A percentile compares a stretch with the other conserved stretches of the same genome.
Evolutionary conservation across 2,113 vertebrate genomes (phyloP).

Genomic region (Rhinopithecus roxellana): DNA sequence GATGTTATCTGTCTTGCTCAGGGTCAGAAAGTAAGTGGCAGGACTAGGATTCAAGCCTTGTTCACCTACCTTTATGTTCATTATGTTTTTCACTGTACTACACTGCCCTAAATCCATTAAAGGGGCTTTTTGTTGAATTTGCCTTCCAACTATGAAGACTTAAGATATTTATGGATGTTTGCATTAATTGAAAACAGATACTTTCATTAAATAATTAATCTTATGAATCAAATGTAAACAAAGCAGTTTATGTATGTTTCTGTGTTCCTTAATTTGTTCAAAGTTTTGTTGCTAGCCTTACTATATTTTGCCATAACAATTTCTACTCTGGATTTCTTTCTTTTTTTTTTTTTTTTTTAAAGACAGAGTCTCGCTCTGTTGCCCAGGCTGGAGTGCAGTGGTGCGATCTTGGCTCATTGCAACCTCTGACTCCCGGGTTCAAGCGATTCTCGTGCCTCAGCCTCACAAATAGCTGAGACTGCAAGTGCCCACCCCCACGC

Average conservation of each 20-base stretch:
- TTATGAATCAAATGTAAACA: constrained; percentile 8
- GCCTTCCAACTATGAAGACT: neutral
- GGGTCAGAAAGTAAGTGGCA: neutral
- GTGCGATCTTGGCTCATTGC: too few species aligned
- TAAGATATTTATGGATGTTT: neutral
- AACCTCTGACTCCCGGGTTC: too few species aligned
- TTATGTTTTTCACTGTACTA: neutral
- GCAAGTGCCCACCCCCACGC: too few species aligned
- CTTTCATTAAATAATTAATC: neutral
- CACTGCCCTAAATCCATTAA: neutral
- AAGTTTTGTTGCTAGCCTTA: neutral
- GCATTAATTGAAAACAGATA: neutral
- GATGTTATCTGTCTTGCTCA: neutral
- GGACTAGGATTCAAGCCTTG: neutral
- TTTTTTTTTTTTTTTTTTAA: too few species aligned
- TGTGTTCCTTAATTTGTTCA: constrained; percentile 3
- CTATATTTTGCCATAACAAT: neutral
- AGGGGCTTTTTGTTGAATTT: neutral
- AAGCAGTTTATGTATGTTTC: neutral
- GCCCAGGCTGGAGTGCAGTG: too few species aligned
- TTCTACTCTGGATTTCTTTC: neutral
- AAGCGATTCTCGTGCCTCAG: too few species aligned
- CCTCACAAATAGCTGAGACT: too few species aligned
- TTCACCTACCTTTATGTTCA: neutral
- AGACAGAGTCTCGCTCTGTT: too few species aligned